Evolutionary conservation across 1,140 invertebrate species (phyloP), one percentile per base, ranked within the genome.

Genomic region (Pseudomyrmex pallidus): DNA sequence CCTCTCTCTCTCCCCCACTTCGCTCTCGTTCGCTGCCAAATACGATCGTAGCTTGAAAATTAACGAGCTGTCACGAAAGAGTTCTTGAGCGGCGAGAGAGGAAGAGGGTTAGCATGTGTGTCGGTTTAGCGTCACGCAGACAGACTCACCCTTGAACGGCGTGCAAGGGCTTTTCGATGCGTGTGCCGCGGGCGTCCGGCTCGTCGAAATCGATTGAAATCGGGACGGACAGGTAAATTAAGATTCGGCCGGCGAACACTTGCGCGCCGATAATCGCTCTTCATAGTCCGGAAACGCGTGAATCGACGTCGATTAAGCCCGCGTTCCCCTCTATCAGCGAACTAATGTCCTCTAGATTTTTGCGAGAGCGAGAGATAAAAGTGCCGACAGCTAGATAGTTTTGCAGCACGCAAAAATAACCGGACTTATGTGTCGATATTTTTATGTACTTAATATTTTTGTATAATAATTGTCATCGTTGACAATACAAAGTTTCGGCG

Each of bases 1-100:
- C 22, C 22, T 20, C 44, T 52, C 59, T 8, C 7, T 8, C 20
- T 44, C 15, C 0, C 56, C 12, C 35, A 35, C 35, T 52, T 48
- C 4, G 35, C 44, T 12, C 20, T 77, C 44, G 20, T 35, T 72
- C n/a, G 48, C 70, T 73, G 57, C 73, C 74, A 70, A 63, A 74
- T 46, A 56, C 63, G 68, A 73, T 70, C 74, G 86, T 68, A 73
- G 73, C 50, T 77, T 57, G 77, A 59, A 87, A 87, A 87, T 88
- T 87, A 88, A 88, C 83, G 76, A 88, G 83, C 82, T 85, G 86
- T 85, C 86, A 87, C 25, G 76, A 87, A 85, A 85, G 83, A 88
- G 73, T 88, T 87, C 74, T 52, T 66, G 52, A 77, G 54, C 44
- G 73, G 77, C 10, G 9, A 44, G 62, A 13, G 62, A 48, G 44